Evolutionary conservation across 2,888 invertebrate genomes (phyloP).

Genomic region (Mylabris sibirica): DNA sequence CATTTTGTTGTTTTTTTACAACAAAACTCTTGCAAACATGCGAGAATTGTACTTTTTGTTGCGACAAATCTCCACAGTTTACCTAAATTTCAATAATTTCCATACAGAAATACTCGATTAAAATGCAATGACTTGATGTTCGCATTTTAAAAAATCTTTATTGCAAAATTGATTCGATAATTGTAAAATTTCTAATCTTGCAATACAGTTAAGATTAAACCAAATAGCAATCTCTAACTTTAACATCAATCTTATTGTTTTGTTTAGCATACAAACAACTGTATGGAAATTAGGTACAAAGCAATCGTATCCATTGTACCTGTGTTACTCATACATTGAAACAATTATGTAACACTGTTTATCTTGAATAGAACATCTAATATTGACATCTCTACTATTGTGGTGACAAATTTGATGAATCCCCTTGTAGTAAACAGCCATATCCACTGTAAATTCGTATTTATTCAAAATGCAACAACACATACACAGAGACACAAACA

Average conservation of each 20-base stretch:
- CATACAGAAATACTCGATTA: background rate
- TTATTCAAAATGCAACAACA: slow-evolving; percentile 26
- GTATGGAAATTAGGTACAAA: background rate
- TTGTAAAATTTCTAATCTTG: no score
- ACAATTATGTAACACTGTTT: background rate
- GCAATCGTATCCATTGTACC: background rate
- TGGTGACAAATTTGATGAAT: background rate
- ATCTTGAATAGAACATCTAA: background rate
- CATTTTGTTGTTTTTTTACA: slow-evolving; percentile 12
- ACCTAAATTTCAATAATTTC: slow-evolving; percentile 20
- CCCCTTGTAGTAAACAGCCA: background rate
- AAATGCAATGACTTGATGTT: no score
- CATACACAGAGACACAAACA: no score
- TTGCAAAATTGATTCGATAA: no score
- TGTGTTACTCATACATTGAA: background rate
- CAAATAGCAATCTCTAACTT: background rate
- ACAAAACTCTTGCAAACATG: slow-evolving; percentile 13
- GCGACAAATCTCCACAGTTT: slow-evolving; percentile 26
- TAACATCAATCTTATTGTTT: background rate
- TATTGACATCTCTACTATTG: background rate
- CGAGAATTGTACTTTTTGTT: slow-evolving; percentile 29
- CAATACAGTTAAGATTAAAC: no score
- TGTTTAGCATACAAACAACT: background rate
- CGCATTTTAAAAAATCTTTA: no score
- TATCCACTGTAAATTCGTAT: background rate